phyloP scores from a whole-genome alignment of 2,797 vertebrate species.

The Carapus acus region DNA sequence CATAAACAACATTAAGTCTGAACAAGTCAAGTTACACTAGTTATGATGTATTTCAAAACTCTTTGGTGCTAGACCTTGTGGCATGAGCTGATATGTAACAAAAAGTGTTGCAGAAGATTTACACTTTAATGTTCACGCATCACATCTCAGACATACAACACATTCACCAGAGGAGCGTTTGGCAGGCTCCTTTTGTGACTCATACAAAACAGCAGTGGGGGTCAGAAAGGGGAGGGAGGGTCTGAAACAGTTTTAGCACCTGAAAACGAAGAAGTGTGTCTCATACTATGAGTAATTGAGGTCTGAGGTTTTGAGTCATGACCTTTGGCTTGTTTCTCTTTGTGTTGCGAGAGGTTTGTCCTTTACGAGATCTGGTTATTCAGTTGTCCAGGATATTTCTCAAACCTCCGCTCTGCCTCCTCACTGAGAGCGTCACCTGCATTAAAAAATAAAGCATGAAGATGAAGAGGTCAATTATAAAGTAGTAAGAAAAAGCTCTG shows the following conservation, averaged over 20 bases:
- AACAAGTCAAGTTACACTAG: too few species aligned
- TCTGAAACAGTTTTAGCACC: constrained; percentile 8
- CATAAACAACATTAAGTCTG: too few species aligned
- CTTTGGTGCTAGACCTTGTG: too few species aligned
- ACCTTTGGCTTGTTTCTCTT: neutral
- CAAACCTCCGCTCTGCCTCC: constrained; percentile 87
- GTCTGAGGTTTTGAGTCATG: constrained; percentile 2
- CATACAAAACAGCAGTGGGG: constrained; percentile 8
- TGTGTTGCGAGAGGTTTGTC: neutral
- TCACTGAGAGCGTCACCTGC: constrained; percentile 91
- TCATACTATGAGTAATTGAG: constrained; percentile 9
- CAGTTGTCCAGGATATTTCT: constrained; percentile 92
- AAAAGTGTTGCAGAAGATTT: constrained; percentile 8
- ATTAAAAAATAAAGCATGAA: neutral
- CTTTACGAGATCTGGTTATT: constrained; percentile 87
- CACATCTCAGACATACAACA: constrained; percentile 37
- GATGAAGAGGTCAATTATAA: neutral
- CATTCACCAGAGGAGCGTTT: constrained; percentile 26
- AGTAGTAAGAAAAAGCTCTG: too few species aligned
- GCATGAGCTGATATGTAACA: constrained; percentile 30
- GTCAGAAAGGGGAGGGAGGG: neutral
- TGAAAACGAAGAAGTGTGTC: constrained; percentile 11
- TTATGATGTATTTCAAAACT: too few species aligned
- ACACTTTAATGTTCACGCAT: constrained; percentile 69
- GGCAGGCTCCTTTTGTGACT: constrained; percentile 23